phyloP scores from a whole-genome alignment of 2,797 vertebrate species.

The Sebastes miniatus region DNA sequence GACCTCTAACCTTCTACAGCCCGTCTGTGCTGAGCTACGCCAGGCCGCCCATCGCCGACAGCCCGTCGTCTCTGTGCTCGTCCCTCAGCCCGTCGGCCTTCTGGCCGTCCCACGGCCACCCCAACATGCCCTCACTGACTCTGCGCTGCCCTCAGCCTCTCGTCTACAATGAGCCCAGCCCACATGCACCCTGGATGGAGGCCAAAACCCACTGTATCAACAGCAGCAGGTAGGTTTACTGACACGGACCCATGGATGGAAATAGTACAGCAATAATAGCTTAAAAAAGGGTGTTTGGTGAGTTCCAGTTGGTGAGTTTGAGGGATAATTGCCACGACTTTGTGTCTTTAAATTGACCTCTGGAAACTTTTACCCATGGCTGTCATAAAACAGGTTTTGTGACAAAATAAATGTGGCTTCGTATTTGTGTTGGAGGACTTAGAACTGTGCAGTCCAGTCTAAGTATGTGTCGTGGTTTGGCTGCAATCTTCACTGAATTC shows the following conservation, averaged over 20 bases:
- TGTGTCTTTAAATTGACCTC: neutral
- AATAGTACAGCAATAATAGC: no score
- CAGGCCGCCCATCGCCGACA: slow-evolving; percentile 76
- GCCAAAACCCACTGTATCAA: slow-evolving; percentile 73
- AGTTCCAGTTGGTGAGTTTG: neutral
- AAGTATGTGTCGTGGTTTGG: neutral
- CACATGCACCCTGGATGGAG: slow-evolving; percentile 86
- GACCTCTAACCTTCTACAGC: slow-evolving; percentile 85
- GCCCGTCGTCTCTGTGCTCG: slow-evolving; percentile 69
- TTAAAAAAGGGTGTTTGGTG: neutral
- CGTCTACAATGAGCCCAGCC: slow-evolving; percentile 83
- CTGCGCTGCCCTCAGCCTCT: slow-evolving; percentile 88
- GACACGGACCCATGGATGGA: neutral
- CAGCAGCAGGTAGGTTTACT: slow-evolving; percentile 80
- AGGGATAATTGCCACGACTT: neutral
- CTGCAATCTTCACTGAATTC: neutral
- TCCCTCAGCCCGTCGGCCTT: slow-evolving; percentile 81
- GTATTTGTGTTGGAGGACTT: neutral
- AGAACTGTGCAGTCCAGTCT: neutral
- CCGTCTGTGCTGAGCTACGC: slow-evolving; percentile 85
- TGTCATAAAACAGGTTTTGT: neutral
- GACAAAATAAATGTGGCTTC: neutral
- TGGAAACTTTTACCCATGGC: neutral
- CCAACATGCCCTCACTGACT: slow-evolving; percentile 78
- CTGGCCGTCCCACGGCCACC: slow-evolving; percentile 84